Evolutionary conservation across 2,113 vertebrate species (phyloP), one percentile per base, ranked within the genome.

Genomic region (Osmerus mordax): DNA sequence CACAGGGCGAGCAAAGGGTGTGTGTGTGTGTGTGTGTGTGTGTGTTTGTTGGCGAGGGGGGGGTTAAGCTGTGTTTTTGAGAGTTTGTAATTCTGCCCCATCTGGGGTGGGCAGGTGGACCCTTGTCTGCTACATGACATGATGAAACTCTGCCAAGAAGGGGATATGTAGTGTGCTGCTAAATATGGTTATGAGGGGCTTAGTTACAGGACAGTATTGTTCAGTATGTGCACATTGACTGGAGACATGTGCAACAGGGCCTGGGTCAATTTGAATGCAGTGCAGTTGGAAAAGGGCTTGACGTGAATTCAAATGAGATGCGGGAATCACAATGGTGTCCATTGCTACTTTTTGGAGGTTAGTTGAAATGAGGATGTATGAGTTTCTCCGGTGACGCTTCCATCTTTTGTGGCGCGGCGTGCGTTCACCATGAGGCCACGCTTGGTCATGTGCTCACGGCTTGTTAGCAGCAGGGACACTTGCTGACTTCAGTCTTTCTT

Each of bases 401-500:
- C 7, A 12, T 12, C 6, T 47, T 47, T 14, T 3, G 25, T 18
- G 32, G 14, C 15, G 25, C 14, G 32, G 7, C 32, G 62, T 36
- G 32, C 7, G 15, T 64, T n/a, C 28, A 16, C 62, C 29, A 16
- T 64, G 62, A 32, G 62, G 62, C 28, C 15, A 29, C 28, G 11
- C 23, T n/a, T 7, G 14, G 65, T 58, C 71, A 74, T 69, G 77
- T 5, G 81, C 81, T 83, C 76, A 79, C 75, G 75, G 62, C 75
- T 69, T 71, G 9, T 47, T 47, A 81, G 78, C 76, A 83, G 74
- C 72, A 23, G 66, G 79, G 69, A 75, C 87, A 90, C 87, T 89
- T 89, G 89, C 90, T 92, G 91, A 92, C 90, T 91, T 78, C 81
- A 84, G 85, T 75, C 84, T 91, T 91, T 89, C 87, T 88, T 84